Base-by-base conservation (phyloP, 2,888 invertebrate genomes). In the Agonum fuliginosum region DNA sequence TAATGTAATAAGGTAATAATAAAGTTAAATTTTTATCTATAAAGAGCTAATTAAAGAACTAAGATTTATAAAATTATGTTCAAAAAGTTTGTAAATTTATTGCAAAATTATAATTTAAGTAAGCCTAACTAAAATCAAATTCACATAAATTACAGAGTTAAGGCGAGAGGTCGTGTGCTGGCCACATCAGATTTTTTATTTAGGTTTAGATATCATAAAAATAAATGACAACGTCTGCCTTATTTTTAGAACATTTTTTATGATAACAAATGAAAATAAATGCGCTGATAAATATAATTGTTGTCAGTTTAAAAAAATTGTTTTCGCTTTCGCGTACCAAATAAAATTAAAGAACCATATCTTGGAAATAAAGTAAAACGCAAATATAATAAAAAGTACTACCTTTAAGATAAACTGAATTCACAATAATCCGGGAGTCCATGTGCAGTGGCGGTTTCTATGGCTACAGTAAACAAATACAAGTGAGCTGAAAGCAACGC, bases 391-490 rank as follows among this genome's bases (percentile, higher is more conserved):
- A 37, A 27, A 37, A 37, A n/a, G 12, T 37, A 37, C 10, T 37
- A 37, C 37, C 37, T 37, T 8, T n/a, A 37, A 12, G 8, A 24
- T 54, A 54, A 54, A 3, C 3, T 51, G 37, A 34, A 17, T 19
- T 14, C 34, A 34, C 30, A 27, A 30, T 67, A 67, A 67, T 67
- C 67, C 67, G 12, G 22, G 20, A 19, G 67, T 41, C 67, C 67
- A 67, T 67, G 67, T 20, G 34, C 37, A 22, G 22, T 22, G 24
- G n/a, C 24, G 1, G 67, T 41, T 41, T 14, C 67, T 67, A 67
- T 41, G 41, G 12, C 22, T 41, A 67, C 37, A 41, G 41, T 67
- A 67, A 67, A 67, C 37, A 67, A 67, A 67, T 41, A 37, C 8
- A 20, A n/a, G 20, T 8, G 37, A 8, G 67, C 41, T 67, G 10